A percentile compares a stretch with the other conserved stretches of the same genome.
Conservation (phyloP, 2,113 vertebrate species). For the Fregetta grallaria region DNA sequence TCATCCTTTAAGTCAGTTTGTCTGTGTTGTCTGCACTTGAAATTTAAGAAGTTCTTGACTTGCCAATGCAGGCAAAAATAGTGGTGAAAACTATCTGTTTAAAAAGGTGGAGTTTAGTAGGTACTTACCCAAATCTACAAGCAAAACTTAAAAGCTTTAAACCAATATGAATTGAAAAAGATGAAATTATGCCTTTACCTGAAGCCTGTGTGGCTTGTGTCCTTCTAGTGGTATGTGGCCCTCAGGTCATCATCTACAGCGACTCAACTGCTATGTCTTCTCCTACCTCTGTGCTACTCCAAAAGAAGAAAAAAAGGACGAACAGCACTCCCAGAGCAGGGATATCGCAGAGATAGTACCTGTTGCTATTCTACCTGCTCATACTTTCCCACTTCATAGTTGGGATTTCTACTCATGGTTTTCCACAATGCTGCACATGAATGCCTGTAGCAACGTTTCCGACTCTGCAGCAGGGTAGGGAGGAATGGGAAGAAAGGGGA, state of each 20-base stretch:
- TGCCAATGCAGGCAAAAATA: background rate
- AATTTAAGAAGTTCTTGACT: background rate
- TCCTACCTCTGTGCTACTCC: background rate
- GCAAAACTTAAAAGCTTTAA: background rate
- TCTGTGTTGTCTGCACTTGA: fast-evolving
- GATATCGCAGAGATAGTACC: background rate
- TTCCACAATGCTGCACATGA: background rate
- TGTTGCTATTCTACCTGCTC: background rate
- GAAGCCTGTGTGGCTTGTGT: background rate
- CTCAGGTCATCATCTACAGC: background rate
- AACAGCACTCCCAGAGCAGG: background rate
- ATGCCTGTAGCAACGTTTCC: background rate
- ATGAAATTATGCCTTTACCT: background rate
- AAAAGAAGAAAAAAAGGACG: background rate
- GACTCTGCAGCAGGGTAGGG: background rate
- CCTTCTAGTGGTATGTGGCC: background rate
- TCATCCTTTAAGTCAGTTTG: background rate
- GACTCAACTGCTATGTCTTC: background rate
- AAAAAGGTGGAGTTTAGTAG: background rate
- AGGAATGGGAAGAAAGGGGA: background rate
- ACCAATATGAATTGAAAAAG: background rate
- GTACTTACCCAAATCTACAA: background rate
- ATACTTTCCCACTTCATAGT: background rate
- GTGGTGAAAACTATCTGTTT: background rate
- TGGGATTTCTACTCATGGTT: background rate